Conservation (phyloP, 2,113 vertebrate genomes). For the Nibea coibor region DNA sequence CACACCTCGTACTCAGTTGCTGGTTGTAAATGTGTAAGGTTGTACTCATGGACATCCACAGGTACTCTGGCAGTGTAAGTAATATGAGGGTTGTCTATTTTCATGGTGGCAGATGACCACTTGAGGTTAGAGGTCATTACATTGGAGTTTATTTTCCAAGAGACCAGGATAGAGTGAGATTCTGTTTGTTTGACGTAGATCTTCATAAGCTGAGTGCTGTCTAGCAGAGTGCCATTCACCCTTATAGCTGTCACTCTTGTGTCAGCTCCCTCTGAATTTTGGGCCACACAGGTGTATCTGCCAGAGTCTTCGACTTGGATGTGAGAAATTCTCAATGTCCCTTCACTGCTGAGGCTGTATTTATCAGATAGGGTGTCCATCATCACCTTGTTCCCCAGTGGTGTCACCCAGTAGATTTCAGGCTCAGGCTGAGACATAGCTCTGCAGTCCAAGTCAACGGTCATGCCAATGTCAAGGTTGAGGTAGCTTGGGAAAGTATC, state of each 20-base stretch:
- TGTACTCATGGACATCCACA: slow-evolving; percentile 96
- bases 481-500: slow-evolving; percentile 92
- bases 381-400: slow-evolving; percentile 92
- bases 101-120: slow-evolving; percentile 98
- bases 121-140: slow-evolving; percentile 95
- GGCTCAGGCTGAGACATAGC: slow-evolving; percentile 97
- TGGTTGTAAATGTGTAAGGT: slow-evolving; percentile 95
- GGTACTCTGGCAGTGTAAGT: slow-evolving; percentile 97
- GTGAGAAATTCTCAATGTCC: slow-evolving; percentile 90
- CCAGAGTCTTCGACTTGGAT: slow-evolving; percentile 94
- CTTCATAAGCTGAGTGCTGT: slow-evolving; percentile 93
- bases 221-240: slow-evolving; percentile 94
- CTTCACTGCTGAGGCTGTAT: slow-evolving; percentile 90
- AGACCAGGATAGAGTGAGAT: slow-evolving; percentile 94
- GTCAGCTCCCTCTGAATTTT: slow-evolving; percentile 94
- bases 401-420: slow-evolving; percentile 98
- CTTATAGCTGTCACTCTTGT: slow-evolving; percentile 91
- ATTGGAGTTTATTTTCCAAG: slow-evolving; percentile 96
- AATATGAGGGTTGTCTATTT: slow-evolving; percentile 97
- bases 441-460: slow-evolving; percentile 91
- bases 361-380: slow-evolving; percentile 90
- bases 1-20: slow-evolving; percentile 97
- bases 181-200: slow-evolving; percentile 95
- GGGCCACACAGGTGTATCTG: slow-evolving; percentile 96
- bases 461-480: slow-evolving; percentile 89